phyloP scores from a whole-genome alignment of 2,797 vertebrate genomes.

The Tauraco hartlaubi region DNA sequence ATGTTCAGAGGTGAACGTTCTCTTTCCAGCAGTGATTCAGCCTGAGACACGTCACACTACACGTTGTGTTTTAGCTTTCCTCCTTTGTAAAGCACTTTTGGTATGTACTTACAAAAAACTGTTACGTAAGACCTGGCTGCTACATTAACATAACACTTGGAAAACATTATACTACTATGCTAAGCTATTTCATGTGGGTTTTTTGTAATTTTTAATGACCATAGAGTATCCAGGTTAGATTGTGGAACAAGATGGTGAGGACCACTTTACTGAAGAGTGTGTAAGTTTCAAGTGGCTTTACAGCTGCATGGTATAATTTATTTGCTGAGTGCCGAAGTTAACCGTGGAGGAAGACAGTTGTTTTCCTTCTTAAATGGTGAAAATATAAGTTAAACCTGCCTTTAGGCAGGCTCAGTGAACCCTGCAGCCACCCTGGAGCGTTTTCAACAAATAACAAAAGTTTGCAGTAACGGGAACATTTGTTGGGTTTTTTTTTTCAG shows the following conservation, averaged over 20 bases:
- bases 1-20: background rate
- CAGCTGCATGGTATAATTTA: background rate
- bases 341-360: background rate
- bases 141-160: background rate
- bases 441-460: background rate
- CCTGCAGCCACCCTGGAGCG: background rate
- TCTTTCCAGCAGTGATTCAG: background rate
- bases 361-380: background rate
- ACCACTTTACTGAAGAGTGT: background rate
- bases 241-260: background rate
- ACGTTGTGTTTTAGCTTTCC: background rate
- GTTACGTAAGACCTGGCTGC: background rate
- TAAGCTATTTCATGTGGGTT: background rate
- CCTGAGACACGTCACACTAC: background rate
- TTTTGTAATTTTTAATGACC: background rate
- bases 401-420: background rate
- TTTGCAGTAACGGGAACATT: background rate
- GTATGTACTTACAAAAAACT: background rate
- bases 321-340: background rate
- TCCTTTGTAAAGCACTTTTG: background rate
- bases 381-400: background rate
- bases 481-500: background rate
- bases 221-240: background rate
- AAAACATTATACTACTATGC: background rate
- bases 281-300: background rate